Percentiles rank a stretch among this genome's conserved stretches.
Conservation (phyloP, 2,797 vertebrate species). For the Enteromius treurensis region DNA sequence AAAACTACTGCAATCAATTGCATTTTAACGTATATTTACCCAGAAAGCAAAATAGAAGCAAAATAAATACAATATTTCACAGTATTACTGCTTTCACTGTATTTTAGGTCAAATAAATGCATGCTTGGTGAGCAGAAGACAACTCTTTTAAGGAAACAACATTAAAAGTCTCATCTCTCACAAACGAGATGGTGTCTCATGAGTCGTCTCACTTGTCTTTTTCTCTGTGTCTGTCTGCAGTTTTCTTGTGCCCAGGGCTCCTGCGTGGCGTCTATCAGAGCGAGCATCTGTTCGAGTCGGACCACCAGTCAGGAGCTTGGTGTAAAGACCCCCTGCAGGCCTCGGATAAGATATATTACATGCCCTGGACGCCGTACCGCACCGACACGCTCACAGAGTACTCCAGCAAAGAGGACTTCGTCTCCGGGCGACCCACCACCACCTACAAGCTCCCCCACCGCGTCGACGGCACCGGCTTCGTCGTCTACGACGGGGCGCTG, state of each 20-base stretch:
- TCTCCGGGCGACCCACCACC: slow-evolving; percentile 93
- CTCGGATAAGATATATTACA: slow-evolving; percentile 99
- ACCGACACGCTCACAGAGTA: slow-evolving; percentile 96
- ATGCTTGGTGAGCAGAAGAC: not conserved
- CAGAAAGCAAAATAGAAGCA: too few relatives aligned
- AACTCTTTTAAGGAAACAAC: not conserved
- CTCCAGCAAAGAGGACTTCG: slow-evolving; percentile 97
- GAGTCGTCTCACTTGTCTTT: slow-evolving; percentile 3
- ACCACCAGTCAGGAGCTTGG: slow-evolving; percentile 98
- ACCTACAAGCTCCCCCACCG: slow-evolving; percentile 98
- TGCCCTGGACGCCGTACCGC: slow-evolving; percentile 98
- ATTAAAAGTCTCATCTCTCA: not conserved
- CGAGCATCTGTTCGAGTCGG: slow-evolving; percentile 97
- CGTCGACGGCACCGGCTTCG: slow-evolving; percentile 96
- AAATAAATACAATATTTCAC: too few relatives aligned
- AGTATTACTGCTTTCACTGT: not conserved
- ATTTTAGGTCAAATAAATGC: not conserved
- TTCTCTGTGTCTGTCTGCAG: slow-evolving; percentile 70
- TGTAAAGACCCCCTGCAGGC: slow-evolving; percentile 98
- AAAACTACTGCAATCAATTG: too few relatives aligned
- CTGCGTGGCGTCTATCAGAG: slow-evolving; percentile 98
- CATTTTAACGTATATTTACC: too few relatives aligned
- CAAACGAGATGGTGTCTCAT: not conserved
- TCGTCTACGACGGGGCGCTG: slow-evolving; percentile 95
- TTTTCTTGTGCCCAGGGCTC: slow-evolving; percentile 98